phyloP scores from a whole-genome alignment of 2,113 vertebrate species.

The Clarias macrocephalus region DNA sequence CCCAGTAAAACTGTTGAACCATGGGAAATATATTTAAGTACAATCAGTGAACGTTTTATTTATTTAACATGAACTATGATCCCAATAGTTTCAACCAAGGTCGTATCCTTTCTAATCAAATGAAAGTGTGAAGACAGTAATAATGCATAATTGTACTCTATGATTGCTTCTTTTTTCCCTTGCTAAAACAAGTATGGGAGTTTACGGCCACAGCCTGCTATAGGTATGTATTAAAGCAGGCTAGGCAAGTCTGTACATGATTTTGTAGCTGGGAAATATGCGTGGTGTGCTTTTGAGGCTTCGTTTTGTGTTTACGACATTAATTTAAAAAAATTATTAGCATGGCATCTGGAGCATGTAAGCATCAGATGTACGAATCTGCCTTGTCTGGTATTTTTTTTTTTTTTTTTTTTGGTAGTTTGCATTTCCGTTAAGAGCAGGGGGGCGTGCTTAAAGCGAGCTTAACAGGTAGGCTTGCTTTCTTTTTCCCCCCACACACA shows the following conservation, averaged over 20 bases:
- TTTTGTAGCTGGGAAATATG: neutral
- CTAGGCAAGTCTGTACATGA: neutral
- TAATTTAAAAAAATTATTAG: neutral
- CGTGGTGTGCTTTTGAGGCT: neutral
- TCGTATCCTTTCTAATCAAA: neutral
- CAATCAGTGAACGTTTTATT: no score
- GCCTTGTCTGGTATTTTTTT: neutral
- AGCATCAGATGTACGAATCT: neutral
- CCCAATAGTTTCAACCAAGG: neutral
- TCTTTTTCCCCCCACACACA: neutral
- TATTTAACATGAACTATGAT: neutral
- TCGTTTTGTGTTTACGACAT: neutral
- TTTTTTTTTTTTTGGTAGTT: no score
- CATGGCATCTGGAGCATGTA: neutral
- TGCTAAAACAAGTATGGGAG: neutral
- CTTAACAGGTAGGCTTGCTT: conserved; percentile 6
- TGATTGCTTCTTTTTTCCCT: neutral
- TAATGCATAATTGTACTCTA: neutral
- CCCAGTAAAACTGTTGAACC: neutral
- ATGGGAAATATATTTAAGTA: neutral
- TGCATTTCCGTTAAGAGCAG: conserved; percentile 26
- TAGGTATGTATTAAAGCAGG: neutral
- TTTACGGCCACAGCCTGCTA: neutral
- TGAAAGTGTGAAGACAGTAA: neutral
- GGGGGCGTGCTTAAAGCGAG: conserved; percentile 13